Percentiles rank a stretch among this genome's conserved stretches.
Evolutionary conservation across 2,797 vertebrate species (phyloP).

Genomic region (Salarias fasciatus): DNA sequence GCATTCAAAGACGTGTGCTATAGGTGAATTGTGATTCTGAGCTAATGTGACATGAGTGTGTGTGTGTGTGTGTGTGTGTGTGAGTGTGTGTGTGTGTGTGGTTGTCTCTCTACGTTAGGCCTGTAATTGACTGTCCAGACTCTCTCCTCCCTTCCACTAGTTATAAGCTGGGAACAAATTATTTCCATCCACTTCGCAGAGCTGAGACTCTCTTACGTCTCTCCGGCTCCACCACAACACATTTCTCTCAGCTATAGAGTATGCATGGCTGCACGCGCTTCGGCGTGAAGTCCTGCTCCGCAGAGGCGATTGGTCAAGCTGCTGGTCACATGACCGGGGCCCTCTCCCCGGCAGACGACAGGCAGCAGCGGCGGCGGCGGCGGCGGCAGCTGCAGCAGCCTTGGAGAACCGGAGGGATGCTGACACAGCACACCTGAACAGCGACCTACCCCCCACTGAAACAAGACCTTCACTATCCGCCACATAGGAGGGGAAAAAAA

Average conservation of each 20-base stretch:
- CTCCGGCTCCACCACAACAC: conserved; percentile 40
- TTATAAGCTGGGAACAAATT: conserved; percentile 1
- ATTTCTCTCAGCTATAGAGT: conserved; percentile 45
- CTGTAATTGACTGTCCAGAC: too few relatives aligned
- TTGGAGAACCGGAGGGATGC: conserved; percentile 63
- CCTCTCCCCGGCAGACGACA: conserved; percentile 52
- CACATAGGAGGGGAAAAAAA: conserved; percentile 22
- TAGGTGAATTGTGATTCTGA: too few relatives aligned
- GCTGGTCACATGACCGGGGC: conserved; percentile 58
- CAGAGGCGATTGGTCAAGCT: conserved; percentile 60
- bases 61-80: too few relatives aligned
- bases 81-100: too few relatives aligned
- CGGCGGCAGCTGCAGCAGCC: conserved; percentile 40
- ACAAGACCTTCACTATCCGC: conserved; percentile 62
- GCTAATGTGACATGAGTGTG: too few relatives aligned
- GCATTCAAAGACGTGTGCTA: too few relatives aligned
- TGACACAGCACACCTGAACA: conserved; percentile 80
- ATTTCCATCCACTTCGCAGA: not conserved
- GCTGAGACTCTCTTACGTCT: conserved; percentile 14
- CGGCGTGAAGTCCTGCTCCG: conserved; percentile 44
- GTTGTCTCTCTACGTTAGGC: too few relatives aligned
- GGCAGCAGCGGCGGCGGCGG: conserved; percentile 38
- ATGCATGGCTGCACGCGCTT: conserved; percentile 67
- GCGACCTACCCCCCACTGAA: conserved; percentile 62
- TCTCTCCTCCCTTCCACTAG: too few relatives aligned